Conservation (phyloP, 1,140 invertebrate species). For the Philotrypesis tridentata region DNA sequence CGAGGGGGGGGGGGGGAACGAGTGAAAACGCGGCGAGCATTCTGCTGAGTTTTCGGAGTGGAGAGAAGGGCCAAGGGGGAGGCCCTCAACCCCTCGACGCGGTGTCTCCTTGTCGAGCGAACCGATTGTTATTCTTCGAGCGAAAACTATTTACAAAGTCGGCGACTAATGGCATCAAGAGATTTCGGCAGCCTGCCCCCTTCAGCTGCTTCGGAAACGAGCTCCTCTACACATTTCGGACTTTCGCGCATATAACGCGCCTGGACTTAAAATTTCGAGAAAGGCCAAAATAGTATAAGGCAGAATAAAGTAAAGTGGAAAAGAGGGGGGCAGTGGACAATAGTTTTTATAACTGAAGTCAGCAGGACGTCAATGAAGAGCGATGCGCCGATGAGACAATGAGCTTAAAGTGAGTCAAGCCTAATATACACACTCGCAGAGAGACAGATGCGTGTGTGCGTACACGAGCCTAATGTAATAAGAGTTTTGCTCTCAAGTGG, state of each 20-base stretch:
- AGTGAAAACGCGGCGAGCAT: slow-evolving; percentile 16
- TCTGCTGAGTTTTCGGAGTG: not conserved
- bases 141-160: slow-evolving; percentile 73
- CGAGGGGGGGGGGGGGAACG: not conserved
- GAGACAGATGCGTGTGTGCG: slow-evolving; percentile 56
- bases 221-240: too few relatives aligned
- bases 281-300: too few relatives aligned
- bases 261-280: too few relatives aligned
- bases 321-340: too few relatives aligned
- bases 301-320: too few relatives aligned
- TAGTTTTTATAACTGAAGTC: not conserved
- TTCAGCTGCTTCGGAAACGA: slow-evolving; percentile 5
- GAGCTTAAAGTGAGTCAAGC: slow-evolving; percentile 52
- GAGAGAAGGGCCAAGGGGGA: not conserved
- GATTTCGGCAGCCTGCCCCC: slow-evolving; percentile 58
- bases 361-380: not conserved
- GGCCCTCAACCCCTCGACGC: slow-evolving; percentile 41
- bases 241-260: too few relatives aligned
- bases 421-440: slow-evolving; percentile 35
- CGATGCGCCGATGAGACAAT: slow-evolving; percentile 38
- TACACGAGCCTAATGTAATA: slow-evolving; percentile 62
- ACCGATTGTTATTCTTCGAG: slow-evolving; percentile 67
- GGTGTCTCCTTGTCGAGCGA: slow-evolving; percentile 46
- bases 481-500: slow-evolving; percentile 65
- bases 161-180: slow-evolving; percentile 69